Evolutionary conservation across 2,888 invertebrate species (phyloP), one percentile per base, ranked within the genome.

Genomic region (Tenodera sinensis): DNA sequence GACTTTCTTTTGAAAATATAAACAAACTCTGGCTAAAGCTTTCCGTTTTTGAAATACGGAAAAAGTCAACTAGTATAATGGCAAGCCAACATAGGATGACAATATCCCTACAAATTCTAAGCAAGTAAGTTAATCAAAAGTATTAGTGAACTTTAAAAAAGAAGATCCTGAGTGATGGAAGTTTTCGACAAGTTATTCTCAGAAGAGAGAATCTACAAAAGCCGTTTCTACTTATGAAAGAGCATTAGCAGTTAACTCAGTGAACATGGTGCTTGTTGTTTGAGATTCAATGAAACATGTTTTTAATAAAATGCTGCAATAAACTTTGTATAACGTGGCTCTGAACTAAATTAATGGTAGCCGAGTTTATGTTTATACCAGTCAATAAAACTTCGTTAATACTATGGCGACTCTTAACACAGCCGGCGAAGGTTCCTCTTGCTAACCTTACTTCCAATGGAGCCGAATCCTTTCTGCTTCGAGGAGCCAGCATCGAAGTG

Each of bases 361-460:
- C n/a, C n/a, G n/a, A n/a, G n/a, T n/a, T n/a, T n/a, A n/a, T n/a
- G n/a, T n/a, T n/a, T n/a, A n/a, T n/a, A n/a, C n/a, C n/a, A n/a
- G n/a, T n/a, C n/a, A n/a, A n/a, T n/a, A n/a, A n/a, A n/a, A n/a
- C n/a, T n/a, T n/a, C n/a, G n/a, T n/a, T n/a, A n/a, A n/a, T n/a
- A n/a, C n/a, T n/a, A n/a, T n/a, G n/a, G 3, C 20, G 20, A 71
- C 25, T 20, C 6, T 15, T 71, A 27, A 84, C 86, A 90, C 20
- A 90, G 54, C 2, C 90, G 88, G 2, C 87, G 84, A 25, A 90
- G 87, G 86, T 90, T 90, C 15, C 83, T 82, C 71, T 88, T 88
- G 25, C 89, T 88, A 34, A 47, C 84, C n/a, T 88, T 88, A n/a
- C 90, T 88, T 8, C 90, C 88, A 28, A 90, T 85, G 14, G 87